Base-by-base conservation (phyloP, 2,113 vertebrate species). In the Tamias sibiricus region DNA sequence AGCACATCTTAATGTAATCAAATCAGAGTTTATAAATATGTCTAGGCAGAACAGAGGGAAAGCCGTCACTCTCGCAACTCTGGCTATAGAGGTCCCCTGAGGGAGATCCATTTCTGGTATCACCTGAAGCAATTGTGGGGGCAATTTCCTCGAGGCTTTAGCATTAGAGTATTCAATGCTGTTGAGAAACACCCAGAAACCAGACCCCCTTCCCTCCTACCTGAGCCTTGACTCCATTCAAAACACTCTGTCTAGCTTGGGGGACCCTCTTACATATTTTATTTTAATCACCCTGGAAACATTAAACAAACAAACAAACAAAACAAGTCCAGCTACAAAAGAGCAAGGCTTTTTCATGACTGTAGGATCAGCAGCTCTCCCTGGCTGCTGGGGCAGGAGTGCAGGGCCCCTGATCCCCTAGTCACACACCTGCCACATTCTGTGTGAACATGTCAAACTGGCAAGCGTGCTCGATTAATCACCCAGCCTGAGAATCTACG, bases 1-100 rank as follows among this genome's bases (percentile, higher is more conserved):
- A 66, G 88, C 82, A 80, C 57, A 88, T 95, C 91, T 89, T 96
- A 72, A 83, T 64, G 89, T 80, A 72, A 97, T 97, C 93, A 91
- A 92, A 87, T 72, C 82, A 54, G 85, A 80, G 74, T 93, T 92
- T 96, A 81, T 89, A 97, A 95, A 91, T 83, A 87, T 17, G 74
- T 87, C 93, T 30, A 7, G 42, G 91, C 62, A 90, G 95, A 89
- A 72, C 2, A 8, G 76, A 94, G 20, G 90, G 40, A 52, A 81
- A 94, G 92, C 42, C 37, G 5, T 68, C 44, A 52, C 19, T 87
- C 86, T 91, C 84, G n/a, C 14, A 85, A 44, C 91, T 90, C 28
- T 8, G 66, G 71, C 44, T 57, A 19, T 0, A 1, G 57, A 71
- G n/a, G n/a, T 40, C 12, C 47, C 54, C 14, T 0, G n/a, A 47